A percentile compares a stretch with the other conserved stretches of the same genome.
Evolutionary conservation across 2,888 invertebrate genomes (phyloP).

Genomic region (Phytoseiulus persimilis): DNA sequence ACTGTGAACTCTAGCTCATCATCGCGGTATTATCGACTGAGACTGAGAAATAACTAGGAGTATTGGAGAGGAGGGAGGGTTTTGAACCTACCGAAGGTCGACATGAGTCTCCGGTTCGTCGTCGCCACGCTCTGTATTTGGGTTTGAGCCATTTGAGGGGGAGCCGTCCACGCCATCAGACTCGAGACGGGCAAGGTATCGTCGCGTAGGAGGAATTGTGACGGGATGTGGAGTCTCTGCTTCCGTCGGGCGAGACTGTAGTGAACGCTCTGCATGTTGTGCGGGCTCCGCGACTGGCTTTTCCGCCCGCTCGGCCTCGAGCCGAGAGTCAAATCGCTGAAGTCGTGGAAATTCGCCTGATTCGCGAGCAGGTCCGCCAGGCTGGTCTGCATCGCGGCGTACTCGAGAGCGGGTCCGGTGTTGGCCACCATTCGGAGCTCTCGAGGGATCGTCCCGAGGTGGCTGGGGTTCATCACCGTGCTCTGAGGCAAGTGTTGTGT

Average conservation of each 20-base stretch:
- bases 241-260: conserved; percentile 34
- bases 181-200: conserved; percentile 19
- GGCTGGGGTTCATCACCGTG: conserved; percentile 6
- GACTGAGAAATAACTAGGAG: no score
- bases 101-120: conserved; percentile 28
- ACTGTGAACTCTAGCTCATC: not conserved
- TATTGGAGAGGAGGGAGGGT: not conserved
- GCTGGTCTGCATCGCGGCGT: conserved; percentile 25
- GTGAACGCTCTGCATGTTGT: conserved; percentile 38
- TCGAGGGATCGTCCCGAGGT: conserved; percentile 16
- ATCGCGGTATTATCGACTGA: no score
- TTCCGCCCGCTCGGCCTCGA: not conserved
- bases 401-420: not conserved
- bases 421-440: not conserved
- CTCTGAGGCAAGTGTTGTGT: not conserved
- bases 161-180: conserved; percentile 31
- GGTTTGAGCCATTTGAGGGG: conserved; percentile 10
- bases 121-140: not conserved
- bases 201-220: conserved; percentile 15
- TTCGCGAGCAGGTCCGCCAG: conserved; percentile 26
- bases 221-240: not conserved
- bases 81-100: conserved; percentile 23
- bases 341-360: conserved; percentile 11
- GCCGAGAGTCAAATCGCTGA: conserved; percentile 21
- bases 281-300: conserved; percentile 9